Evolutionary conservation across 2,113 vertebrate species (phyloP).

Genomic region (Gorilla gorilla): DNA sequence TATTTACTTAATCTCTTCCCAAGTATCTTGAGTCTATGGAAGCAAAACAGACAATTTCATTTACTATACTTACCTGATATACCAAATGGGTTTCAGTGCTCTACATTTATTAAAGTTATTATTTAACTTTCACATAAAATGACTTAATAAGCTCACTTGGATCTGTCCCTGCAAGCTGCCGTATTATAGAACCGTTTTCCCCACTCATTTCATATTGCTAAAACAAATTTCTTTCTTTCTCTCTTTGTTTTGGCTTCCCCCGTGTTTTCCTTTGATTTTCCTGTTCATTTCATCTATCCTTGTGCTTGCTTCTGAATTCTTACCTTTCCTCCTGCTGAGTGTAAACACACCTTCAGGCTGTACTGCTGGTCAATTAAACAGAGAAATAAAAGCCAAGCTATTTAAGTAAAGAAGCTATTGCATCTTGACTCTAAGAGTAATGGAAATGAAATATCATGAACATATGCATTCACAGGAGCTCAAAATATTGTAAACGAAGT

Average conservation of each 20-base stretch:
- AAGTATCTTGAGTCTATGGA: neutral
- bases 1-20: neutral
- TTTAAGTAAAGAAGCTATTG: neutral
- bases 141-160: neutral
- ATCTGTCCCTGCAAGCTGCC: neutral
- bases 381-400: neutral
- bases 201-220: neutral
- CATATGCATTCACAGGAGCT: neutral
- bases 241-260: neutral
- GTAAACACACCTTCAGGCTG: neutral
- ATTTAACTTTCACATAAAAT: conserved; percentile 3
- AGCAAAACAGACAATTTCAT: neutral
- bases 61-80: neutral
- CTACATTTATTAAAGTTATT: neutral
- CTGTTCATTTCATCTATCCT: neutral
- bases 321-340: neutral
- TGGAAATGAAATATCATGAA: neutral
- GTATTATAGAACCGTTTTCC: neutral
- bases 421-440: neutral
- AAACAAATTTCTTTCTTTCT: neutral
- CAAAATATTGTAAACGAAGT: neutral
- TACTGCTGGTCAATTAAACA: neutral
- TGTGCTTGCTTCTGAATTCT: neutral
- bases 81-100: neutral
- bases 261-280: conserved; percentile 17